Percentiles rank a stretch among this genome's conserved stretches.
These are phyloP conservation scores for Centrocercus urophasianus DNA, from an alignment of 2,113 vertebrate genomes.

Conservation along the genomic window DNA sequence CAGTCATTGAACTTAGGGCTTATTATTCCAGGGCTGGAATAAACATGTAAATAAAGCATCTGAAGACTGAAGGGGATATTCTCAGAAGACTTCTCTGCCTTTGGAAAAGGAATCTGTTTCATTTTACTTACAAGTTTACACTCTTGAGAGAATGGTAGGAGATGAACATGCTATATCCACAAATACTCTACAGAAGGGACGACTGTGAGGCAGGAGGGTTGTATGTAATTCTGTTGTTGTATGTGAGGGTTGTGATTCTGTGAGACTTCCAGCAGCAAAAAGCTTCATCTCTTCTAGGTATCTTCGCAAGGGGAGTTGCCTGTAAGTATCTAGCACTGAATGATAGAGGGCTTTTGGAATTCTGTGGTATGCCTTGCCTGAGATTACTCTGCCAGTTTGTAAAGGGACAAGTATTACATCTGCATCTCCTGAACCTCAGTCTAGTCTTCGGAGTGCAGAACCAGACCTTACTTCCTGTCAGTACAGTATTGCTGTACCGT, in stretches of 20 bases:
- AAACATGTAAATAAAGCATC: not conserved
- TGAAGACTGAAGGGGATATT: not conserved
- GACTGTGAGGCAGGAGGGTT: not conserved
- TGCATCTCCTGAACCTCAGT: not conserved
- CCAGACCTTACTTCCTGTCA: accelerated
- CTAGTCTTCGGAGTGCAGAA: not conserved
- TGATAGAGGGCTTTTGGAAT: not conserved
- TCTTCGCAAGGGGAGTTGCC: not conserved
- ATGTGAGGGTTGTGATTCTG: not conserved
- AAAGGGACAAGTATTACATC: not conserved
- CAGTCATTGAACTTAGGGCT: not conserved
- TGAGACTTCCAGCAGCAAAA: not conserved
- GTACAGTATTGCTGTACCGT: not conserved
- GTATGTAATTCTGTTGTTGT: too few relatives aligned
- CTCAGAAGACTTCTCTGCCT: not conserved
- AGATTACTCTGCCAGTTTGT: not conserved
- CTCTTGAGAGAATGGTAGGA: not conserved
- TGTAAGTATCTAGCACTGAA: not conserved
- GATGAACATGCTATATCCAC: not conserved
- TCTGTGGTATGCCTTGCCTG: not conserved
- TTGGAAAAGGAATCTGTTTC: not conserved
- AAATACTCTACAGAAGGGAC: not conserved
- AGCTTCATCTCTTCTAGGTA: not conserved
- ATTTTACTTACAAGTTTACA: not conserved
- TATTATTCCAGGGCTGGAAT: not conserved